Conservation (phyloP, 2,113 vertebrate species). For the Noturus placidus region DNA sequence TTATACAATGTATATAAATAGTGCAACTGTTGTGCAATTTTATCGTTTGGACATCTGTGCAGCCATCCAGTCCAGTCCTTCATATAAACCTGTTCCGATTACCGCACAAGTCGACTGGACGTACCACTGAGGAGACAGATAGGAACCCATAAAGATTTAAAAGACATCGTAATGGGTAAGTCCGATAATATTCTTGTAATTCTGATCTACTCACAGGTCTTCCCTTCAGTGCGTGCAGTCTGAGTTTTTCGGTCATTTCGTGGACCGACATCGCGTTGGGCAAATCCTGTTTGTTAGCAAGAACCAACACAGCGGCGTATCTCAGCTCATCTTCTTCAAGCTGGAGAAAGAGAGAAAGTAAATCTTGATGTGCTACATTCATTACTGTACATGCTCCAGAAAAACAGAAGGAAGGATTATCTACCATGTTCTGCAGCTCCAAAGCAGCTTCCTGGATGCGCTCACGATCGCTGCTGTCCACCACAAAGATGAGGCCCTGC, state of each 20-base stretch:
- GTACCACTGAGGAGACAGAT: slow-evolving; percentile 76
- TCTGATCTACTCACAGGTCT: slow-evolving; percentile 76
- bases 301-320: slow-evolving; percentile 81
- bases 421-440: slow-evolving; percentile 62
- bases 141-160: neutral
- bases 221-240: slow-evolving; percentile 77
- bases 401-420: neutral
- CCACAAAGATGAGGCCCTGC: slow-evolving; percentile 81
- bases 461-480: slow-evolving; percentile 82
- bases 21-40: slow-evolving; percentile 47
- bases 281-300: slow-evolving; percentile 88
- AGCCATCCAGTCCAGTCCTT: slow-evolving; percentile 89
- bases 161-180: neutral
- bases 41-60: slow-evolving; percentile 83
- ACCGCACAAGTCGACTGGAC: slow-evolving; percentile 86
- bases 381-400: too few relatives aligned
- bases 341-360: slow-evolving; percentile 54
- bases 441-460: slow-evolving; percentile 73
- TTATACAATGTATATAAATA: neutral
- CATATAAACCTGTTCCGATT: slow-evolving; percentile 85
- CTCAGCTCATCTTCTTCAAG: slow-evolving; percentile 82
- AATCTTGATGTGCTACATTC: too few relatives aligned
- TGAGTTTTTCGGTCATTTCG: slow-evolving; percentile 85
- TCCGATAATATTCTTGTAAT: neutral
- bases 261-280: slow-evolving; percentile 83